A percentile compares a stretch with the other conserved stretches of the same genome.
phyloP scores from a whole-genome alignment of 2,797 vertebrate species.

The Lepidocolaptes lacrymiger region DNA sequence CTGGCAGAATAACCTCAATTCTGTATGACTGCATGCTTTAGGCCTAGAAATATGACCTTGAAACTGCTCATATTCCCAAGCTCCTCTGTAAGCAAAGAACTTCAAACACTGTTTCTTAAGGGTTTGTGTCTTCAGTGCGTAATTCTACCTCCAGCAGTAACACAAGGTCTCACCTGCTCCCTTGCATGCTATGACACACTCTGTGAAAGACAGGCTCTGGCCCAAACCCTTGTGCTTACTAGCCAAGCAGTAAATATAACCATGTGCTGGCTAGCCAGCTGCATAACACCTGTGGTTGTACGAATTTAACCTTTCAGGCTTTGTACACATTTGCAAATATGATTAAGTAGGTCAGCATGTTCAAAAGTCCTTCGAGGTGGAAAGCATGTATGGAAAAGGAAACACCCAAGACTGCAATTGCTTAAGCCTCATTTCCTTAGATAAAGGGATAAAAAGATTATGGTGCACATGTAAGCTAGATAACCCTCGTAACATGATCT shows the following conservation, averaged over 20 bases:
- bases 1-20: background rate
- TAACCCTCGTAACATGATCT: background rate
- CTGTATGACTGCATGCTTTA: background rate
- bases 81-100: background rate
- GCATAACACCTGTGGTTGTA: background rate
- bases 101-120: background rate
- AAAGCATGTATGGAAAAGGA: background rate
- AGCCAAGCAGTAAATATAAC: background rate
- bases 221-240: background rate
- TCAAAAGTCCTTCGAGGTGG: background rate
- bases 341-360: background rate
- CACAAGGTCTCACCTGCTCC: rapidly evolving
- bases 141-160: background rate
- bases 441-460: constrained; percentile 29
- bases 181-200: background rate
- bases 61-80: background rate
- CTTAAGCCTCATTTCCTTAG: constrained; percentile 18
- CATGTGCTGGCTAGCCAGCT: background rate
- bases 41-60: background rate
- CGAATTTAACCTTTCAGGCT: background rate
- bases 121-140: background rate
- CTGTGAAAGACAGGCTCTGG: background rate
- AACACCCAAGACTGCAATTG: background rate
- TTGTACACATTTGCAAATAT: background rate
- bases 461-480: background rate